These are phyloP conservation scores for Phoenicopterus ruber DNA, from an alignment of 2,113 vertebrate species.

Conservation along the genomic window DNA sequence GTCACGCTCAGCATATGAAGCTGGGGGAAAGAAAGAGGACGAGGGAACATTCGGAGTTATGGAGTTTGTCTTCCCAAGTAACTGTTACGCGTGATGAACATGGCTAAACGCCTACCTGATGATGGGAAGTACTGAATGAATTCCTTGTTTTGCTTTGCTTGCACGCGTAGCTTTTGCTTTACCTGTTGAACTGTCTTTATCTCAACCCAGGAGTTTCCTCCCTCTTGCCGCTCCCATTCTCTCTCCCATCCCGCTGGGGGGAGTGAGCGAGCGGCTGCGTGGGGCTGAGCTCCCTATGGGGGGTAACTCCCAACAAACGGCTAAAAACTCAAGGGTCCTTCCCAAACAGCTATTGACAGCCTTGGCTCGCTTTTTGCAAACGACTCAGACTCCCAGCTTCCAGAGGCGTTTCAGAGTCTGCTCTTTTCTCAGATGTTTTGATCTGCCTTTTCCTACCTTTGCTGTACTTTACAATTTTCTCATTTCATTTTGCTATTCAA, in stretches of 20 bases:
- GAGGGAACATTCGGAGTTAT: accelerated
- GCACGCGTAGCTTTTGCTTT: neutral
- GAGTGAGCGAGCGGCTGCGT: accelerated
- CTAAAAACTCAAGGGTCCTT: neutral
- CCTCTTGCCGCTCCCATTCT: neutral
- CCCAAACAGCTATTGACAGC: neutral
- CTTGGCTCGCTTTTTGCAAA: neutral
- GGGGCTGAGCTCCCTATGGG: neutral
- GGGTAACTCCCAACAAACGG: neutral
- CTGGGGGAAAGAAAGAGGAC: neutral
- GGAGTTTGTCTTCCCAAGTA: neutral
- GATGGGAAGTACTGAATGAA: neutral
- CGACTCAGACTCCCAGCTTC: neutral
- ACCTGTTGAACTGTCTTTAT: neutral
- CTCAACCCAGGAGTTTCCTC: neutral
- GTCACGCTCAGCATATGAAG: neutral
- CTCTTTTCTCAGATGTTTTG: neutral
- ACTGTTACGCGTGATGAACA: neutral
- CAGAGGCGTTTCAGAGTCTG: neutral
- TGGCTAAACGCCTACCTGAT: neutral
- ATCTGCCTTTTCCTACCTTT: neutral
- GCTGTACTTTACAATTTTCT: neutral
- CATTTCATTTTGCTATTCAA: neutral
- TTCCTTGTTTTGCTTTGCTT: neutral
- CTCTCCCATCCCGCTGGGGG: neutral